Base-by-base conservation (phyloP, 1,140 invertebrate genomes). In the Conus ventricosus region DNA sequence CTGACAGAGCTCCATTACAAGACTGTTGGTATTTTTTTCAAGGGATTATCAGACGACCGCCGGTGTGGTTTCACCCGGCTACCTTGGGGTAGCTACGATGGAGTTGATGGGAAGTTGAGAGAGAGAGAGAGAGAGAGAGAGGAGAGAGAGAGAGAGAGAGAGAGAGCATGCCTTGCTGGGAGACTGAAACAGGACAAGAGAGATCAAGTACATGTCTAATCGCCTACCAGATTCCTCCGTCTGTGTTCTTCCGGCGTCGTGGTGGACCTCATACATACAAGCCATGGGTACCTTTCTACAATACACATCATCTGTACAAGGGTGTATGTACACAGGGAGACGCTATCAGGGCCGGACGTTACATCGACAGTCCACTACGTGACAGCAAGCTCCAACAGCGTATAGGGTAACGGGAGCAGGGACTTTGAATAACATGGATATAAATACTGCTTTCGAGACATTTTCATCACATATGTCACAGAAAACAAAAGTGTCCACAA, bases 361-460 rank as follows among this genome's bases (percentile, higher is more conserved):
- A 13, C 67, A 71, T n/a, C 20, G 13, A 71, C 67, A 71, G 20
- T 71, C 67, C 6, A 71, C 67, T n/a, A 71, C 13, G 15, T 71
- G 10, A 71, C 67, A 71, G 67, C 67, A 71, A 71, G 67, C 67
- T 71, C 11, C 67, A 71, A 71, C 67, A 71, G 67, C 67, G 67
- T 71, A 71, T 63, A 63, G 17, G 15, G 67, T 71, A 71, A 71
- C 15, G 67, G 67, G 67, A 71, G 67, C 20, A 23, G 67, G 67
- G 67, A 71, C 67, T 71, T 71, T 23, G 67, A n/a, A 71, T 71
- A 71, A 71, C 67, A 71, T 71, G 67, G 67, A 71, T 71, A 71
- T 71, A 71, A 71, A 71, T 71, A 71, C 67, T 71, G 67, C 67
- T 71, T 71, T 71, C 67, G 13, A 71, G 67, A 71, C 67, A 71